A percentile compares a stretch with the other conserved stretches of the same genome.
phyloP scores from a whole-genome alignment of 2,888 invertebrate genomes.

The Drosophila borealis region DNA sequence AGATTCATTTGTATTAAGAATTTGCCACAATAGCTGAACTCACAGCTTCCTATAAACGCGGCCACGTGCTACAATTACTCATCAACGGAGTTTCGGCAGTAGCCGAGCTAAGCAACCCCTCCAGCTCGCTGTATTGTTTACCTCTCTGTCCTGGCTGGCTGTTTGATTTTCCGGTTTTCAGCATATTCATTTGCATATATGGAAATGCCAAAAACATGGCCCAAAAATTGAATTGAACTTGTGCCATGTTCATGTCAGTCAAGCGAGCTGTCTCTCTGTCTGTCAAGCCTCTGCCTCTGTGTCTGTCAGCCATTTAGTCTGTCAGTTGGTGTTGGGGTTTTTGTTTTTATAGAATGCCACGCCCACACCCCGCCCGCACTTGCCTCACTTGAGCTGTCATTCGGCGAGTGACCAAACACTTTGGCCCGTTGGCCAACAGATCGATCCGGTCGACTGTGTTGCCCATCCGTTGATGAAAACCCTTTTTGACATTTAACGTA shows the following conservation, averaged over 20 bases:
- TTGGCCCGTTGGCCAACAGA: conserved; percentile 42
- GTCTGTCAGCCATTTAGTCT: conserved; percentile 20
- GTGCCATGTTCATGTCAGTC: conserved; percentile 61
- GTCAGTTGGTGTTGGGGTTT: conserved; percentile 37
- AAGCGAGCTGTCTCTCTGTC: conserved; percentile 36
- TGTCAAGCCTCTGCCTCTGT: conserved; percentile 8
- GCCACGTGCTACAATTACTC: not conserved
- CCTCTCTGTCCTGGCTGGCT: conserved; percentile 16
- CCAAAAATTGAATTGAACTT: conserved; percentile 79
- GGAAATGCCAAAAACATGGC: conserved; percentile 78
- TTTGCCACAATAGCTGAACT: not conserved
- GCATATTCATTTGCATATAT: conserved; percentile 77
- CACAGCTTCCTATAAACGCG: not conserved
- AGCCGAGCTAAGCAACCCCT: not conserved
- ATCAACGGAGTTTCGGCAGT: conserved; percentile 3
- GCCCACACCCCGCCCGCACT: not conserved
- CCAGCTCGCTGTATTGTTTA: conserved; percentile 6
- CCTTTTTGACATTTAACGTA: conserved; percentile 73
- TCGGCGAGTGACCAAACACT: conserved; percentile 69
- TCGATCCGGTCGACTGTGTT: too few relatives aligned
- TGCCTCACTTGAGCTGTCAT: conserved; percentile 9
- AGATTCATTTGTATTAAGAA: too few relatives aligned
- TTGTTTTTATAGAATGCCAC: conserved; percentile 58
- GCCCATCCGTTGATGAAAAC: conserved; percentile 53
- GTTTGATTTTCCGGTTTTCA: conserved; percentile 65